Base-by-base conservation (phyloP, 1,140 invertebrate species). In the Lordiphosa collinella region DNA sequence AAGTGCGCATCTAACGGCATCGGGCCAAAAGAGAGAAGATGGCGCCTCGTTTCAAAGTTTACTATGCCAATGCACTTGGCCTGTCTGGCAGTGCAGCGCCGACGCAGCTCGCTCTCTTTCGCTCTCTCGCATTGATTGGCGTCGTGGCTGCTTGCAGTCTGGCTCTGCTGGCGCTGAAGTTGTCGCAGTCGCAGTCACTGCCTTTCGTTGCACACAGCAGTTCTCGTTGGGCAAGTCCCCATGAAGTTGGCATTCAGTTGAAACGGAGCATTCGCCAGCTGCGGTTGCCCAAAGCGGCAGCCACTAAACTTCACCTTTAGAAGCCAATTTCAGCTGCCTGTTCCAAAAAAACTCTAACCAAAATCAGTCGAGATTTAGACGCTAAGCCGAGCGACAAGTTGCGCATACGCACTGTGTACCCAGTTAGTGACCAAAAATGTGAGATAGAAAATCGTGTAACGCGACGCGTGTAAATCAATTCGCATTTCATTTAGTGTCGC, bases 171-270 rank as follows among this genome's bases (percentile, higher is more conserved):
- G 35, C 25, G 31, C 47, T 54, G 55, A 31, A 53, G 56, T 59
- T 65, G 53, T 58, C 16, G 51, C 59, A 22, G 44, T 16, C 46
- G 44, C 13, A 10, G 59, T 5, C 31, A n/a, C 25, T 43, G 41
- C 13, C 32, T 35, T 29, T 13, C 36, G 32, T n/a, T 51, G 72
- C 78, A 76, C 76, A 82, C 76, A 82, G 71, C 78, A 82, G 82
- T 88, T 88, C 80, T 76, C 70, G 74, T 88, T 88, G 82, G 61
- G 86, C 72, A 67, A 86, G 80, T 88, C 78, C 80, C 74, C 86
- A 46, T 38, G 32, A 51, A 58, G 56, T 76, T 73, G 63, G 64
- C 62, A 62, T 78, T 88, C 73, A 88, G 86, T 88, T 68, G 68
- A 85, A 87, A 87, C 69, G 60, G 58, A 84, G 84, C 76, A 60